These are phyloP conservation scores for Drosophila paranaensis DNA, from an alignment of 2,888 invertebrate genomes.

Conservation along the genomic window DNA sequence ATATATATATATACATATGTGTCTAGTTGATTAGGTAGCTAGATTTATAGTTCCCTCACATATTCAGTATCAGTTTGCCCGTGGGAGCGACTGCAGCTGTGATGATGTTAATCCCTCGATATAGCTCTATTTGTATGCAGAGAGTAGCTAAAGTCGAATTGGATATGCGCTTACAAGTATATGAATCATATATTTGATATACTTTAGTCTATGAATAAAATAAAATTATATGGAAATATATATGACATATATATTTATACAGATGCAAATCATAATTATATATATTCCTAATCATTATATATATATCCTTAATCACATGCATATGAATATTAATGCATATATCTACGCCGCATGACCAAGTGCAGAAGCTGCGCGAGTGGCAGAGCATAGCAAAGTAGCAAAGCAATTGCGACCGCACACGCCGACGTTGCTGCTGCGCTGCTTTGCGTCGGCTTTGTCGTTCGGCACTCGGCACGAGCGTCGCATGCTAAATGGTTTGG, in stretches of 20 bases:
- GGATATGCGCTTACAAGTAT: neutral
- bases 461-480: conserved; percentile 40
- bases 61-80: conserved; percentile 1
- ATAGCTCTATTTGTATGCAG: neutral
- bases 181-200: neutral
- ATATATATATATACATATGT: too few species aligned
- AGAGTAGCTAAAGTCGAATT: conserved; percentile 15
- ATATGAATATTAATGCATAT: neutral
- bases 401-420: conserved; percentile 35
- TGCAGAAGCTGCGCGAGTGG: neutral
- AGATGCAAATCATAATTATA: too few species aligned
- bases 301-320: neutral
- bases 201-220: neutral
- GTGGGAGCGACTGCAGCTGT: conserved; percentile 12
- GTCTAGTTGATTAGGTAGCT: neutral
- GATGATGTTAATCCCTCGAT: neutral
- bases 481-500: conserved; percentile 40
- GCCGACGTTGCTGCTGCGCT: conserved; percentile 22
- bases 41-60: neutral
- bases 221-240: too few species aligned
- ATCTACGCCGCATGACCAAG: too few species aligned
- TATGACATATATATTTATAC: too few species aligned
- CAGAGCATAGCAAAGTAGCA: conserved; percentile 12
- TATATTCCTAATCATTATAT: neutral
- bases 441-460: conserved; percentile 1